Evolutionary conservation across 2,888 invertebrate species (phyloP).

Genomic region (Operophtera brumata): DNA sequence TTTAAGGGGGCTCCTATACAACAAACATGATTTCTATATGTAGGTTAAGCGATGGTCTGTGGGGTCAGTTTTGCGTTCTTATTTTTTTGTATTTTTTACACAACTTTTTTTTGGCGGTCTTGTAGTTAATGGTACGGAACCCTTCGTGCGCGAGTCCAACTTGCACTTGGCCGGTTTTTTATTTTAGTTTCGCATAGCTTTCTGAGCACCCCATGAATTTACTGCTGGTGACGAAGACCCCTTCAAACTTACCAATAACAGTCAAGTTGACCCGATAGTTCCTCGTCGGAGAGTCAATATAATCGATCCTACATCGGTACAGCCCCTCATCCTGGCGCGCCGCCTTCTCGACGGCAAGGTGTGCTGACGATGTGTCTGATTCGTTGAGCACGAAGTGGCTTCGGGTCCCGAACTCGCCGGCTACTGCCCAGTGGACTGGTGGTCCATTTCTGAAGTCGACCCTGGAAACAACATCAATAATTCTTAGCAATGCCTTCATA

Average conservation of each 20-base stretch:
- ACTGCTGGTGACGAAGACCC: background rate
- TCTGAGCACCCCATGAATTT: too few species aligned
- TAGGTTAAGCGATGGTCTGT: too few species aligned
- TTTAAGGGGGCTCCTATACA: too few species aligned
- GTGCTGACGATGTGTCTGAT: slow-evolving; percentile 85
- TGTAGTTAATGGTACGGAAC: too few species aligned
- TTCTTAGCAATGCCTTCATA: too few species aligned
- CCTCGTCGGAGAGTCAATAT: slow-evolving; percentile 92
- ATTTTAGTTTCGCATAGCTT: too few species aligned
- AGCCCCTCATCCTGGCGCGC: slow-evolving; percentile 88
- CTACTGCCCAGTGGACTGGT: slow-evolving; percentile 88
- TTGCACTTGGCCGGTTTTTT: too few species aligned
- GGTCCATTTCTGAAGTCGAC: slow-evolving; percentile 89
- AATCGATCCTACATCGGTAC: slow-evolving; percentile 94
- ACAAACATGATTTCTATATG: too few species aligned
- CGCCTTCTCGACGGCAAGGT: slow-evolving; percentile 87
- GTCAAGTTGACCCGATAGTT: slow-evolving; percentile 93
- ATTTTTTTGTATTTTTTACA: too few species aligned
- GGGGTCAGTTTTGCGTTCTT: too few species aligned
- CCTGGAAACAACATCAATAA: slow-evolving; percentile 58
- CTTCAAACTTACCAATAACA: slow-evolving; percentile 87
- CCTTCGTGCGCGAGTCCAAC: too few species aligned
- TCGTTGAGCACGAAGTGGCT: slow-evolving; percentile 88
- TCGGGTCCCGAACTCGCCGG: slow-evolving; percentile 87
- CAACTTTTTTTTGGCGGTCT: too few species aligned